Conservation (phyloP, 2,113 vertebrate species). For the Cyphomyrus plagiostoma region DNA sequence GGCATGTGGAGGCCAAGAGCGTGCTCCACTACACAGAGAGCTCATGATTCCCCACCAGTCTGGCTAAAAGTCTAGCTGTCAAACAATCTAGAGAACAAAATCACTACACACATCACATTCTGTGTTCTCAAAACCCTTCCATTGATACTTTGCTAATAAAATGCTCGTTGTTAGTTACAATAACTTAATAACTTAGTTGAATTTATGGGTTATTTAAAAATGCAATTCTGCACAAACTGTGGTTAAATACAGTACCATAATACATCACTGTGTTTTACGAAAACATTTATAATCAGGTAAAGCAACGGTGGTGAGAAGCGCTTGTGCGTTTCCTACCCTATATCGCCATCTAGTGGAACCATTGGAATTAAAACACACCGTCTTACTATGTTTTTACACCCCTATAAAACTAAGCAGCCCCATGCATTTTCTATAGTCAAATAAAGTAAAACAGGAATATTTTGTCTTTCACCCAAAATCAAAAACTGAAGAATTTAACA, state of each 20-base stretch:
- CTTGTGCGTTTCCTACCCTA: neutral
- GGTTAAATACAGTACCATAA: too few species aligned
- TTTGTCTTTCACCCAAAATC: neutral
- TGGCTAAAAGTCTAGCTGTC: neutral
- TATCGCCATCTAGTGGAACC: constrained; percentile 49
- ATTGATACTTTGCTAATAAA: neutral
- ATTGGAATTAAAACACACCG: neutral
- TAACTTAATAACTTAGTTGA: neutral
- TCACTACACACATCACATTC: neutral
- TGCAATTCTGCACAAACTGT: neutral
- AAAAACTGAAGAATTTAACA: neutral
- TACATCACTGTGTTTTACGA: neutral
- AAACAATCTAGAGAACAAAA: neutral
- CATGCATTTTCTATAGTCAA: neutral
- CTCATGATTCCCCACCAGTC: neutral
- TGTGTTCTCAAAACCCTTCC: neutral
- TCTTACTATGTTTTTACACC: neutral
- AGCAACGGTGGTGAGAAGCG: neutral
- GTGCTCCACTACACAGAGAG: neutral
- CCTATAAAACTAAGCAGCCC: neutral
- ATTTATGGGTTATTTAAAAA: neutral
- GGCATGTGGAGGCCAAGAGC: neutral
- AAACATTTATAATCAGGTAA: neutral
- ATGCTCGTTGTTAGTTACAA: neutral
- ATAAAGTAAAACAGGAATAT: neutral